Conservation (phyloP, 2,797 vertebrate genomes). For the Lemur catta region DNA sequence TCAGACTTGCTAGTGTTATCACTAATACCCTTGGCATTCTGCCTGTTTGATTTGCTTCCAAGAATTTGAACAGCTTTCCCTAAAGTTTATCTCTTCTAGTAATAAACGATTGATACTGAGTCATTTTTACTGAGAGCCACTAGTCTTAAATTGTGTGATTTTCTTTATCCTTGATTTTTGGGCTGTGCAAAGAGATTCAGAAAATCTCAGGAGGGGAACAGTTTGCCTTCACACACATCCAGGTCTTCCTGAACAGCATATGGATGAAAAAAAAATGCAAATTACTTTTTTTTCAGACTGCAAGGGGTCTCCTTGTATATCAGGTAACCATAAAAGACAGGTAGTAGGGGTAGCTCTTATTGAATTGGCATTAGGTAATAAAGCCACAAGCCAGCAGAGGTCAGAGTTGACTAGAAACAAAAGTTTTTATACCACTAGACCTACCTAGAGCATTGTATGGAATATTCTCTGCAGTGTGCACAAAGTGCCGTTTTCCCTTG, state of each 20-base stretch:
- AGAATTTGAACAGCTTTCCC: conserved; percentile 7
- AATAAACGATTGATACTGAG: not conserved
- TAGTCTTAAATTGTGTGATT: conserved; percentile 4
- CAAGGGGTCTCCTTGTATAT: not conserved
- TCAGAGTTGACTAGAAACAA: not conserved
- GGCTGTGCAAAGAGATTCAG: not conserved
- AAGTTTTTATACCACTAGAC: not conserved
- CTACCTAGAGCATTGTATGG: not conserved
- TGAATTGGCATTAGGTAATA: not conserved
- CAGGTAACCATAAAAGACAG: not conserved
- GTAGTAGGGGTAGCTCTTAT: not conserved
- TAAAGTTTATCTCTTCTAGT: not conserved
- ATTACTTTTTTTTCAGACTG: not conserved
- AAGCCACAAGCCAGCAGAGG: not conserved
- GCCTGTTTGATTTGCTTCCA: not conserved
- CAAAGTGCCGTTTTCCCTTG: not conserved
- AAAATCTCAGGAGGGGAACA: not conserved
- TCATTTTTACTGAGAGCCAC: not conserved
- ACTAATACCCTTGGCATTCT: not conserved
- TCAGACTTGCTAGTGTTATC: not conserved
- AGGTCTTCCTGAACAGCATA: not conserved
- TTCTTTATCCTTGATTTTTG: conserved; percentile 7
- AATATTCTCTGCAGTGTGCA: not conserved
- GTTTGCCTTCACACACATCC: not conserved
- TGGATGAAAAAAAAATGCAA: not conserved